Evolutionary conservation across 2,888 invertebrate genomes (phyloP).

Genomic region (Bimastos eiseni): DNA sequence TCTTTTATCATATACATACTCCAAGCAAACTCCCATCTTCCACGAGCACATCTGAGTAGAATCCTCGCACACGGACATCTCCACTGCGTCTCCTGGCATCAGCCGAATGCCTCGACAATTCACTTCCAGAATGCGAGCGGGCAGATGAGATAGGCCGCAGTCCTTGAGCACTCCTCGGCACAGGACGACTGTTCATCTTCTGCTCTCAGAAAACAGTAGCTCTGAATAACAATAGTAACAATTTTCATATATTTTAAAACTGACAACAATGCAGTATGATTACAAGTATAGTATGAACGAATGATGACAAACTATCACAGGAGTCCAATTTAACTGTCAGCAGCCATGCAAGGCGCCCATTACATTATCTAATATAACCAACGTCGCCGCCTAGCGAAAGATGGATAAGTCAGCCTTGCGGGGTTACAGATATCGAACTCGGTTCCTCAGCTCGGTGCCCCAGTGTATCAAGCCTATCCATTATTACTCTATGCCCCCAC

Average conservation of each 20-base stretch:
- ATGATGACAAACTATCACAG: too few species aligned
- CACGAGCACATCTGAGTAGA: constrained; percentile 58
- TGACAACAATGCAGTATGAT: too few species aligned
- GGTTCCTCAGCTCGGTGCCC: too few species aligned
- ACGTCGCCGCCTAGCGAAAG: too few species aligned
- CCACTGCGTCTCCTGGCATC: neutral
- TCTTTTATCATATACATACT: neutral
- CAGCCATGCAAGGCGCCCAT: too few species aligned
- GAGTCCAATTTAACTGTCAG: too few species aligned
- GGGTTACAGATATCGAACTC: too few species aligned
- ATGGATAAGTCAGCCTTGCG: too few species aligned
- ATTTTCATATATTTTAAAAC: neutral
- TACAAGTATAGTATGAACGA: too few species aligned
- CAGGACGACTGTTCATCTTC: neutral
- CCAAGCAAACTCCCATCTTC: constrained; percentile 43
- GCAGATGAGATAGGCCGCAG: neutral
- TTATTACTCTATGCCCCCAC: too few species aligned
- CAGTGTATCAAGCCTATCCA: too few species aligned
- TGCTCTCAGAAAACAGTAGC: neutral
- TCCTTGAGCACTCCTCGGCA: neutral
- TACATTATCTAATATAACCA: too few species aligned
- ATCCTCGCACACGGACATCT: constrained; percentile 49
- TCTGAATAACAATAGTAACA: neutral
- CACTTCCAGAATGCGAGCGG: neutral
- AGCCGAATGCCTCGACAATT: neutral